Base-by-base conservation (phyloP, 2,888 invertebrate genomes). In the Achlya flavicornis region DNA sequence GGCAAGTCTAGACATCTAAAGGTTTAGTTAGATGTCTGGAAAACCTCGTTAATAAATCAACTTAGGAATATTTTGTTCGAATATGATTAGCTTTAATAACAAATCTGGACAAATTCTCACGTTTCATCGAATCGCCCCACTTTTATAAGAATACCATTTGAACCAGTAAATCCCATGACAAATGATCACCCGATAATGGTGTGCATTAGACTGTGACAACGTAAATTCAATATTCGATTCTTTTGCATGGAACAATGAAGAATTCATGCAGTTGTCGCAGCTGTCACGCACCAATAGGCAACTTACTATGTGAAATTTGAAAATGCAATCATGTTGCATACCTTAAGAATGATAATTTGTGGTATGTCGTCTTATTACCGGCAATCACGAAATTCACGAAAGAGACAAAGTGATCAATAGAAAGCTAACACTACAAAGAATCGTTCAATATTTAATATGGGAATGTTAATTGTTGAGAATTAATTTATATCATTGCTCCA, bases 151-250 rank as follows among this genome's bases (percentile, higher is more conserved):
- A 73, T 65, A 65, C 66, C 65, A 61, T 69, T 67, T 78, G 77
- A 78, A 77, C 77, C 74, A 78, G 81, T 84, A 80, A 78, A 78
- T 76, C 77, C 72, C 66, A 71, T 79, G 76, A 81, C 81, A 82
- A 86, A 83, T 76, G 80, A 77, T 77, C 72, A 65, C 67, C 46
- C 69, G 75, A 83, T 82, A 84, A 84, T 79, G 77, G 72, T 66
- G 70, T 76, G 80, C 79, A 74, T 83, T 83, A 79, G 81, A 81
- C 80, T 80, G 84, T 85, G 83, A 83, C 84, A 77, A 76, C 79
- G 84, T 81, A 80, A 81, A 87, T 86, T 86, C 77, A 77, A 85
- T 83, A 85, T 83, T 76, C 73, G 69, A 78, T 80, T 73, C 71
- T 70, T 82, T 82, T 80, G 78, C 81, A 73, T 68, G 71, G 69